Evolutionary conservation across 2,888 invertebrate species (phyloP), one percentile per base, ranked within the genome.

Genomic region (Nymphalis c-album): DNA sequence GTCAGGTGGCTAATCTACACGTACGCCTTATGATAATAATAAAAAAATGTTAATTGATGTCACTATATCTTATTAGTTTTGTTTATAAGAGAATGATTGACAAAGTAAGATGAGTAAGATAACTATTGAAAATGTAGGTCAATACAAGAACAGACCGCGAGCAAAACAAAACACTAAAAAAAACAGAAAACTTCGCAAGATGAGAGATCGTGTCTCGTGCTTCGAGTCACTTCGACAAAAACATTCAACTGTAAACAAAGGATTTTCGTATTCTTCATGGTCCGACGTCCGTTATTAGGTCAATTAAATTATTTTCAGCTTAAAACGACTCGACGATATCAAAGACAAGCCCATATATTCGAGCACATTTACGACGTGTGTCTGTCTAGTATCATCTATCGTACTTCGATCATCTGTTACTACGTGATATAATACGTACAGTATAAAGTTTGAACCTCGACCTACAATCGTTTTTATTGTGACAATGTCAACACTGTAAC

Each of bases 401-500:
- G 18, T 50, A 13, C 26, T 31, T 31, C 7, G 22, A 20, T 20
- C 50, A 50, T 40, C 40, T 40, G 40, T 48, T 8, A 26, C 16
- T 53, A 53, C 53, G 53, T 53, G 53, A 53, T 17, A 26, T 17
- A 53, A 53, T 20, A 13, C 13, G 10, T 55, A 55, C 3, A 8
- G 18, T 8, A 8, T 57, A 40, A 18, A 13, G n/a, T n/a, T 17
- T 35, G 35, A 40, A 35, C 8, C 57, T 18, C 57, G n/a, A 55
- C 26, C 31, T 31, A 31, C 53, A 40, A 57, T 57, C 57, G 17
- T 4, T 53, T 26, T 26, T 26, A 53, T 22, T 26, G 13, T 35
- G 57, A 40, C 57, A 57, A 40, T 57, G 57, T 57, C 57, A 57
- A 57, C 35, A 10, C 57, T n/a, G 57, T 18, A 18, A 57, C 18